phyloP scores from a whole-genome alignment of 2,888 invertebrate species.

The Lepetodrilus schrolli region DNA sequence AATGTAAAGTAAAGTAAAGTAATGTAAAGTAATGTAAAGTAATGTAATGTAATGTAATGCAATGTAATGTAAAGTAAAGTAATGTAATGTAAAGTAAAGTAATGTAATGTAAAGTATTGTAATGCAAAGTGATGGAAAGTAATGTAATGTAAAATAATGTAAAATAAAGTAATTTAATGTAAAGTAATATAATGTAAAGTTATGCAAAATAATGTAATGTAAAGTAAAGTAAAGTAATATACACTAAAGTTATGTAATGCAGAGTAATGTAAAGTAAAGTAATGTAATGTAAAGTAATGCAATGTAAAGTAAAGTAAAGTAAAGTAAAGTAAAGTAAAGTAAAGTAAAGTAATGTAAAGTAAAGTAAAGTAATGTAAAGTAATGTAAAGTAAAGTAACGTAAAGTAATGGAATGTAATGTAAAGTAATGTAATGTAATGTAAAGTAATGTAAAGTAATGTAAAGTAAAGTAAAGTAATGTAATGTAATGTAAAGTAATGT shows the following conservation, averaged over 20 bases:
- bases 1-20: slow-evolving; percentile 28
- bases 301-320: slow-evolving; percentile 20
- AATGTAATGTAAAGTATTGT: slow-evolving; percentile 27
- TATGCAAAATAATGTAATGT: background rate
- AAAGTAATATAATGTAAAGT: background rate
- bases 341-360: background rate
- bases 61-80: slow-evolving; percentile 31
- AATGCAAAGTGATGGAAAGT: slow-evolving; percentile 23
- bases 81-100: slow-evolving; percentile 29
- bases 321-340: slow-evolving; percentile 24
- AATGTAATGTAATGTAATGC: slow-evolving; percentile 31
- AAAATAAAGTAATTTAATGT: slow-evolving; percentile 23
- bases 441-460: slow-evolving; percentile 26
- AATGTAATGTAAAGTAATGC: slow-evolving; percentile 22
- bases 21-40: slow-evolving; percentile 24
- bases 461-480: slow-evolving; percentile 29
- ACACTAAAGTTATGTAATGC: background rate
- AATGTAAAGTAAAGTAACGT: slow-evolving; percentile 9
- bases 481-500: slow-evolving; percentile 32
- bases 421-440: slow-evolving; percentile 23
- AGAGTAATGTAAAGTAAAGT: background rate
- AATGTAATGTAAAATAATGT: slow-evolving; percentile 25
- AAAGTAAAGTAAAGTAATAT: slow-evolving; percentile 4
- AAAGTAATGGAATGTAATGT: slow-evolving; percentile 16
- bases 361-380: background rate